Evolutionary conservation across 2,113 vertebrate species (phyloP).

Genomic region (Bufo bufo): DNA sequence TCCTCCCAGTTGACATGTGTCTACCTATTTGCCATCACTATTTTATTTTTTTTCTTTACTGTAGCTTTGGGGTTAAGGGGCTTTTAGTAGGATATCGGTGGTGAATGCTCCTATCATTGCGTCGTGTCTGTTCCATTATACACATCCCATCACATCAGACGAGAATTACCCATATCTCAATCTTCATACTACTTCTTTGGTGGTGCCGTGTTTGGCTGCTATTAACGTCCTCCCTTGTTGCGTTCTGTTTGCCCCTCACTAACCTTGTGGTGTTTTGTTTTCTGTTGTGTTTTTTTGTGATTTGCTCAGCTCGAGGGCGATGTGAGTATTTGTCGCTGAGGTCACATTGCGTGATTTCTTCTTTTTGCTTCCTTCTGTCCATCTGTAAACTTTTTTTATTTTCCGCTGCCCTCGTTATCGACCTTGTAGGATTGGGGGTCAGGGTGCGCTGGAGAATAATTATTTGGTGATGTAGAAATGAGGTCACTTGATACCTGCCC

Average conservation of each 20-base stretch:
- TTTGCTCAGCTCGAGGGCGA: slow-evolving; percentile 92
- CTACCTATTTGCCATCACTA: background rate
- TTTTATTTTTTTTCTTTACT: background rate
- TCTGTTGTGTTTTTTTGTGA: slow-evolving; percentile 73
- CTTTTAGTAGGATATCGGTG: background rate
- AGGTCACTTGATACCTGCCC: background rate
- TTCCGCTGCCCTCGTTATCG: background rate
- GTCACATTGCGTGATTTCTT: slow-evolving; percentile 69
- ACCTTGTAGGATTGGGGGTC: background rate
- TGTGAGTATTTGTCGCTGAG: slow-evolving; percentile 86
- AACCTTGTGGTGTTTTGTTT: slow-evolving; percentile 63
- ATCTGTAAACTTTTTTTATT: slow-evolving; percentile 23
- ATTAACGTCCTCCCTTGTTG: slow-evolving; percentile 23
- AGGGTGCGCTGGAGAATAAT: background rate
- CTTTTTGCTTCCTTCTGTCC: slow-evolving; percentile 37
- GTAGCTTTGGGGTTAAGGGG: background rate
- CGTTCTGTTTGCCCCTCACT: slow-evolving; percentile 44
- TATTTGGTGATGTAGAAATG: background rate
- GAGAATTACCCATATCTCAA: background rate
- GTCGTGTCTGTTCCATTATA: background rate
- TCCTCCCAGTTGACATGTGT: background rate
- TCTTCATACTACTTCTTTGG: background rate
- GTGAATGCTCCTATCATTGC: background rate
- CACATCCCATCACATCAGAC: background rate
- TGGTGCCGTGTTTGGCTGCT: slow-evolving; percentile 40